Conservation (phyloP, 37 sponge, comb jelly and placozoan species). For the Ianthella basta region DNA sequence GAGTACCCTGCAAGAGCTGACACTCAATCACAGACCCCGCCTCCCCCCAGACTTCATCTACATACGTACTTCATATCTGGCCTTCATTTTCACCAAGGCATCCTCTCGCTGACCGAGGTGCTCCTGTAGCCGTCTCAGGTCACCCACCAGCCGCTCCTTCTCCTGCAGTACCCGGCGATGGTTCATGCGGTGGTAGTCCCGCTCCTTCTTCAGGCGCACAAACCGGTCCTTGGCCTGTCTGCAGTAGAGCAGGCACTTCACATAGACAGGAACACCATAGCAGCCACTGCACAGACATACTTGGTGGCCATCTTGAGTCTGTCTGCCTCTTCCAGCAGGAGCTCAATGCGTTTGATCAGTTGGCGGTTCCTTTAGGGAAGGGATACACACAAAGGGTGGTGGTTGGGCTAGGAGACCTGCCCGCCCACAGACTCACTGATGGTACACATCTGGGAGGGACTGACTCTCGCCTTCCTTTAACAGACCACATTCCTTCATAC, state of each 20-base stretch:
- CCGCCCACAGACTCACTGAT: constrained; percentile 55
- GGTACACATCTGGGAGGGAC: constrained; percentile 69
- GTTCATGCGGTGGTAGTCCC: constrained; percentile 98
- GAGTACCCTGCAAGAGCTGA: neutral
- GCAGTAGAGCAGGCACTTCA: neutral
- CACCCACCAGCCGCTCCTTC: constrained; percentile 76
- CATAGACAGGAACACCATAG: neutral
- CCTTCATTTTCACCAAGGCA: constrained; percentile 57
- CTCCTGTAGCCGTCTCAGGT: constrained; percentile 79
- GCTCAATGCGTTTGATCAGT: constrained; percentile 63
- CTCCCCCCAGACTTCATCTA: neutral
- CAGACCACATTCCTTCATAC: constrained; percentile 29
- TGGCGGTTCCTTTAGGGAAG: constrained; percentile 59
- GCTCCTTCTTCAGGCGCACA: constrained; percentile 88
- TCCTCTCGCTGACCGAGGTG: constrained; percentile 81
- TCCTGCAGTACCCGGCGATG: constrained; percentile 90
- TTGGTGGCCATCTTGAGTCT: constrained; percentile 59
- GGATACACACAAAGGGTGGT: no score
- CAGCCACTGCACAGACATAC: constrained; percentile 38
- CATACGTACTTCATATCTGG: constrained; percentile 71
- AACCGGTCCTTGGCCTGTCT: constrained; percentile 77
- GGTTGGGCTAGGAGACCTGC: no score
- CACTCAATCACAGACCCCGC: neutral
- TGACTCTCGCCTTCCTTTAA: constrained; percentile 32
- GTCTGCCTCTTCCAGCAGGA: constrained; percentile 56